A percentile compares a stretch with the other conserved stretches of the same genome.
Conservation (phyloP, 2,113 vertebrate genomes). For the Stegostoma tigrinum region DNA sequence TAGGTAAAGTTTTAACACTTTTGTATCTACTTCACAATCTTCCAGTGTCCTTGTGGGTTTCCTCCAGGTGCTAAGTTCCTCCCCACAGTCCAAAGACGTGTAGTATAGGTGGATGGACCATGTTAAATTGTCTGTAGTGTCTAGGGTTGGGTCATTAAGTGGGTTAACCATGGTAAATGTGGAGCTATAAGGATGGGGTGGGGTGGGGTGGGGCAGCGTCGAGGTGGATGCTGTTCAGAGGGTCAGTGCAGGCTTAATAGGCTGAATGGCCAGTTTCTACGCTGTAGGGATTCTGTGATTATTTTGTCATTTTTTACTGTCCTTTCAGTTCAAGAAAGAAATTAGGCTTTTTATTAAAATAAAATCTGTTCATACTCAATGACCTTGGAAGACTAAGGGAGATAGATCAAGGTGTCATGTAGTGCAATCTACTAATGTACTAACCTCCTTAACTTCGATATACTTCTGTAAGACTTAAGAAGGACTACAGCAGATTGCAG, state of each 20-base stretch:
- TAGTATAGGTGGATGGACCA: too few species aligned
- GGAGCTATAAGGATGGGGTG: too few species aligned
- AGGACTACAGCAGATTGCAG: constrained; percentile 47
- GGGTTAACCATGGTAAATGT: too few species aligned
- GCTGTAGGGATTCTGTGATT: not conserved
- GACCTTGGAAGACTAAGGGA: constrained; percentile 35
- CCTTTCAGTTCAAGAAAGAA: not conserved
- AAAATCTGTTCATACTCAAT: constrained; percentile 35
- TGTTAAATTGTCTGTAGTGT: too few species aligned
- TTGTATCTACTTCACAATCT: not conserved
- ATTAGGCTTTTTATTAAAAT: not conserved
- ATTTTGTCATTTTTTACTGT: not conserved
- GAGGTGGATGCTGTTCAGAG: too few species aligned
- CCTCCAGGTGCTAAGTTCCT: too few species aligned
- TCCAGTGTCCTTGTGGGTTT: too few species aligned
- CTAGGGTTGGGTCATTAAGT: too few species aligned
- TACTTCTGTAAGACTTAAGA: constrained; percentile 51
- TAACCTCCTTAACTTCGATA: constrained; percentile 47
- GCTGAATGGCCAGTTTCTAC: too few species aligned
- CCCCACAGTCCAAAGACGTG: too few species aligned
- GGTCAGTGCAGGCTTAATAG: too few species aligned
- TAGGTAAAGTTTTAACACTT: not conserved
- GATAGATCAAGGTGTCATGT: constrained; percentile 42
- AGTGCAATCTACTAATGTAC: constrained; percentile 47
- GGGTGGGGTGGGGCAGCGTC: too few species aligned